Evolutionary conservation across 2,888 invertebrate genomes (phyloP), one percentile per base, ranked within the genome.

Genomic region (Hesperia comma): DNA sequence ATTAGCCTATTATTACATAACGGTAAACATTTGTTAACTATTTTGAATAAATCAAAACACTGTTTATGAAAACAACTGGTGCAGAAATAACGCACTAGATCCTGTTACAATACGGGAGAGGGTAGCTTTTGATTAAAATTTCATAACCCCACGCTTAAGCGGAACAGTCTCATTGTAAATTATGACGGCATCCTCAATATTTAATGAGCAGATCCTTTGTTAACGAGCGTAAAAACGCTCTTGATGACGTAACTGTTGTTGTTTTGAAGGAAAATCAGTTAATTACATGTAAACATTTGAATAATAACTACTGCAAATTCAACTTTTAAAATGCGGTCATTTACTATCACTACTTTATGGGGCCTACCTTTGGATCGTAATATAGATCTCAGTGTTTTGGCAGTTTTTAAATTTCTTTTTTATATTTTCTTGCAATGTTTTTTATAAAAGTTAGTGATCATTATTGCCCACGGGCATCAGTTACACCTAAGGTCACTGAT

Each of bases 111-210:
- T 87, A 82, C 87, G 77, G 87, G 77, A 76, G 85, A 85, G 88
- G 83, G 79, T 80, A 78, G 79, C 89, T 91, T 89, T 90, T 90
- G 90, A 90, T 91, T 91, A 90, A 89, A 90, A 87, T 90, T 91
- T 89, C 88, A 90, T 86, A 87, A 85, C 83, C 81, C 79, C 78
- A 76, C 79, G 85, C 82, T 84, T 84, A 86, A 84, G 79, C 80
- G 80, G 77, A 78, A 77, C 80, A 74, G 80, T 79, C 79, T 86
- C 81, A 85, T 84, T 87, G 83, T 86, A 83, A 85, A 86, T 83
- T 87, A 87, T 83, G 80, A 77, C 79, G 74, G 79, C 75, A 79
- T 80, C 78, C 76, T 88, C 77, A 86, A 87, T 88, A 84, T 86
- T 88, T 86, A 84, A 89, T 85, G 84, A 83, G 77, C 72, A 72